Evolutionary conservation across 64 coral and sea anemone genomes (phyloP).

Genomic region (Astreopora myriophthalma): DNA sequence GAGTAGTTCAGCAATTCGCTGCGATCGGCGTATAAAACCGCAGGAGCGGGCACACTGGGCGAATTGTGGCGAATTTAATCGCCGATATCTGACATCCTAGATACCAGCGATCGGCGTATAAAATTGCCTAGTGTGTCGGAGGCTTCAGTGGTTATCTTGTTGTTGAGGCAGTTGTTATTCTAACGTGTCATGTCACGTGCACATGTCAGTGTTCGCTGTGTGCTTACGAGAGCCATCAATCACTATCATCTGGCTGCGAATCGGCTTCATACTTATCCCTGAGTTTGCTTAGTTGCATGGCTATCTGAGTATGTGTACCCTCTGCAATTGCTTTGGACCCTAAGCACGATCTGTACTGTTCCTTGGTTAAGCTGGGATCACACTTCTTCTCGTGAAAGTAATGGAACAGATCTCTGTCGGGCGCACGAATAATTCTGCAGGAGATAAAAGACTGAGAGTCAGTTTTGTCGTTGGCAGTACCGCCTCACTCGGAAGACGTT

Average conservation of each 20-base stretch:
- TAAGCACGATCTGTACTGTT: slow-evolving; percentile 80
- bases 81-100: too few relatives aligned
- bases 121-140: too few relatives aligned
- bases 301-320: slow-evolving; percentile 76
- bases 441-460: too few relatives aligned
- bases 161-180: too few relatives aligned
- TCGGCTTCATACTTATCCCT: slow-evolving; percentile 73
- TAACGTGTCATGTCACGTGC: not conserved
- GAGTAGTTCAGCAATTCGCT: too few relatives aligned
- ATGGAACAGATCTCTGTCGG: slow-evolving; percentile 88
- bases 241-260: slow-evolving; percentile 28
- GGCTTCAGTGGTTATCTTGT: too few relatives aligned
- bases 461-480: too few relatives aligned
- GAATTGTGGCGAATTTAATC: too few relatives aligned
- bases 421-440: slow-evolving; percentile 84
- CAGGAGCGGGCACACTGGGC: too few relatives aligned
- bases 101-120: too few relatives aligned
- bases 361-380: slow-evolving; percentile 64
- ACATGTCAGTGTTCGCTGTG: not conserved
- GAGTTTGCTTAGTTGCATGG: slow-evolving; percentile 77
- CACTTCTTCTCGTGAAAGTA: slow-evolving; percentile 92
- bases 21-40: too few relatives aligned
- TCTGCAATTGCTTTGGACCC: slow-evolving; percentile 84
- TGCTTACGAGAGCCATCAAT: not conserved
- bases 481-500: too few relatives aligned